Evolutionary conservation across 2,888 invertebrate species (phyloP).

Genomic region (Pocota personata): DNA sequence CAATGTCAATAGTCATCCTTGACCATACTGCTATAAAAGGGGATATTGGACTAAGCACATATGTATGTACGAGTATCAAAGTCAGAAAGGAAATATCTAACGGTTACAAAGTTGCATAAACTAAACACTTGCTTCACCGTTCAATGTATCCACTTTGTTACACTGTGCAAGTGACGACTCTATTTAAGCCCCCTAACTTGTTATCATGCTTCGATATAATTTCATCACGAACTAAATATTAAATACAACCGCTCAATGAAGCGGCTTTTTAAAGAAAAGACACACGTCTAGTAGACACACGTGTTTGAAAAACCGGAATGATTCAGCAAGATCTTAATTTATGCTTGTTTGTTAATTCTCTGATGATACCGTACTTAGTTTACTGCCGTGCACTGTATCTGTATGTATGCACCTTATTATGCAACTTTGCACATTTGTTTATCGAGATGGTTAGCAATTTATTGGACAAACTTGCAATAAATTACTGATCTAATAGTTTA

Average conservation of each 20-base stretch:
- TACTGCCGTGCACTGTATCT: no score
- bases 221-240: not conserved
- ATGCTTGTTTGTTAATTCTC: not conserved
- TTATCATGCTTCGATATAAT: not conserved
- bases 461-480: not conserved
- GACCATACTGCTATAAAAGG: no score
- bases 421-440: not conserved
- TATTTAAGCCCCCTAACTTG: no score
- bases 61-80: no score
- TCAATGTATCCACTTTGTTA: no score
- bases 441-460: not conserved
- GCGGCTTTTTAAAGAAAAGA: not conserved
- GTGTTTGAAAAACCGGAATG: not conserved
- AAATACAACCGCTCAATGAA: not conserved
- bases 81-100: no score
- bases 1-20: no score
- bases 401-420: not conserved
- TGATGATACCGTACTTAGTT: not conserved
- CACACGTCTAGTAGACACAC: not conserved
- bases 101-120: no score
- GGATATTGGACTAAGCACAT: no score
- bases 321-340: not conserved
- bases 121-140: no score
- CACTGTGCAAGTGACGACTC: no score
- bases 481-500: not conserved